phyloP scores from a whole-genome alignment of 2,888 invertebrate species.

The Plebejus argus region DNA sequence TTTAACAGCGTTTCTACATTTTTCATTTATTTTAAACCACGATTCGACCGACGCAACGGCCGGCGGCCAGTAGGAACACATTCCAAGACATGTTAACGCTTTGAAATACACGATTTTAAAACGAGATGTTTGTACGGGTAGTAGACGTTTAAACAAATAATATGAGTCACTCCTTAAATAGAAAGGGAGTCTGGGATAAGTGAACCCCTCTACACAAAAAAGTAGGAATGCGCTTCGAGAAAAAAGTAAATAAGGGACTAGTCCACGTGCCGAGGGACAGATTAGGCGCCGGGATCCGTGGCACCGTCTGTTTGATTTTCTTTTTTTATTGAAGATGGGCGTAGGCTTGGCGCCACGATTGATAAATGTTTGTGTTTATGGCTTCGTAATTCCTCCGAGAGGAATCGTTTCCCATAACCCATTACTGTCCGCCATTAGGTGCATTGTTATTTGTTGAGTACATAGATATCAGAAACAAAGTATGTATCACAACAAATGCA shows the following conservation, averaged over 20 bases:
- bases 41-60: background rate
- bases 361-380: slow-evolving; percentile 58
- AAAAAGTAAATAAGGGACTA: slow-evolving; percentile 51
- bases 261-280: slow-evolving; percentile 67
- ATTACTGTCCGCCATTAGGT: slow-evolving; percentile 38
- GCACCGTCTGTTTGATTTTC: slow-evolving; percentile 50
- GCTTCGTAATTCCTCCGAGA: slow-evolving; percentile 51
- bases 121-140: slow-evolving; percentile 17
- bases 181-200: slow-evolving; percentile 25
- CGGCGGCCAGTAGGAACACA: slow-evolving; percentile 13
- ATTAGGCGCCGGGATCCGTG: slow-evolving; percentile 63
- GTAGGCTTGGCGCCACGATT: slow-evolving; percentile 57
- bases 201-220: slow-evolving; percentile 26
- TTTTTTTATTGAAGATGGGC: slow-evolving; percentile 50
- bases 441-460: slow-evolving; percentile 11
- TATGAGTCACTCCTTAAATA: slow-evolving; percentile 29
- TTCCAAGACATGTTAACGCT: slow-evolving; percentile 23
- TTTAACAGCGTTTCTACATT: background rate
- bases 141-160: slow-evolving; percentile 12
- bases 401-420: slow-evolving; percentile 45
- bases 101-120: slow-evolving; percentile 24
- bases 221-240: slow-evolving; percentile 61
- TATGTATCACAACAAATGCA: background rate
- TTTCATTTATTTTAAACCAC: slow-evolving; percentile 9
- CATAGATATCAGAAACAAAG: no score